Evolutionary conservation across 2,797 vertebrate genomes (phyloP).

Genomic region (Mionectes olivaceus): DNA sequence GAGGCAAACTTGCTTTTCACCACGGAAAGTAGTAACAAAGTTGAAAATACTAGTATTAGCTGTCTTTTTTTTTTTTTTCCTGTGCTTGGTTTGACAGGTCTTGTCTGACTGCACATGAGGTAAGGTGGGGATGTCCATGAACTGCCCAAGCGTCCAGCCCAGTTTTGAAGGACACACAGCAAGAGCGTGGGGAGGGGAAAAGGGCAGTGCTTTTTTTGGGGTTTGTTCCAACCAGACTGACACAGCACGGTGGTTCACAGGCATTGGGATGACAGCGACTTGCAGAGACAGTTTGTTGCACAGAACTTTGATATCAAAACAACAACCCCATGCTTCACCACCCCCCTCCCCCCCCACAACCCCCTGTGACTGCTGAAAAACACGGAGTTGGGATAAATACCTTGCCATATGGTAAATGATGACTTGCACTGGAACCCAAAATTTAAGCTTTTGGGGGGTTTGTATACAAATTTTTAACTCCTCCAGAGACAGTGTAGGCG

Average conservation of each 20-base stretch:
- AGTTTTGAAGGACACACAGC: neutral
- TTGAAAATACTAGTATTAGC: neutral
- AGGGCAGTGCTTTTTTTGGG: neutral
- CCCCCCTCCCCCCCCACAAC: neutral
- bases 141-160: neutral
- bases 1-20: conserved; percentile 15
- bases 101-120: neutral
- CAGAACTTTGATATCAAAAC: conserved; percentile 46
- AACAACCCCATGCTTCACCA: neutral
- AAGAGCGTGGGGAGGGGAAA: neutral
- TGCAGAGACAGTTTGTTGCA: neutral
- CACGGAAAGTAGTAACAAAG: conserved; percentile 30
- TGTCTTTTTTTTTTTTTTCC: neutral
- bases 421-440: conserved; percentile 43
- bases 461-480: conserved; percentile 31
- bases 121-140: neutral
- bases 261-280: neutral
- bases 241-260: neutral
- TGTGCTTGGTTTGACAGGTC: neutral
- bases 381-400: conserved; percentile 34
- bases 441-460: conserved; percentile 30
- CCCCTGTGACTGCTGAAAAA: conserved; percentile 6
- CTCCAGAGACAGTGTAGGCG: neutral
- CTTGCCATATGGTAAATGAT: conserved; percentile 58
- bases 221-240: neutral